A percentile compares a stretch with the other conserved stretches of the same genome.
These are phyloP conservation scores for Phataginus tricuspis DNA, from an alignment of 2,797 vertebrate genomes.

Conservation along the genomic window DNA sequence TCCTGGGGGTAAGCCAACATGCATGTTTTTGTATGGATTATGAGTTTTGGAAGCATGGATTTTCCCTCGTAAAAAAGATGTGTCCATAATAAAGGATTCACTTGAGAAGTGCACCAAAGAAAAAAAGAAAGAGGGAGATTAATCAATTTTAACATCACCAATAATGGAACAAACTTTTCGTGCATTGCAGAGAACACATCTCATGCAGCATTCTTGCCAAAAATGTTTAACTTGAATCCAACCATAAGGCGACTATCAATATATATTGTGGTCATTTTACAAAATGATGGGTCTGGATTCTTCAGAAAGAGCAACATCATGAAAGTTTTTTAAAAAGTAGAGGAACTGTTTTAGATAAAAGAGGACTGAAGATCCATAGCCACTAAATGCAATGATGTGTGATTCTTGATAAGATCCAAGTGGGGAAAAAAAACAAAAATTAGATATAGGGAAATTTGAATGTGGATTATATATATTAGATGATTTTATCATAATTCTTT, in stretches of 20 bases:
- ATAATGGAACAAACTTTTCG: neutral
- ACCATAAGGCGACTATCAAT: neutral
- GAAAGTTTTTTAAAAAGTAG: neutral
- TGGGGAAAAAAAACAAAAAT: neutral
- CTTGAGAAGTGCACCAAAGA: neutral
- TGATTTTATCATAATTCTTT: neutral
- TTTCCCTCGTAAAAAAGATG: neutral
- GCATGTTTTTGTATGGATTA: neutral
- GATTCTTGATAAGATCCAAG: neutral
- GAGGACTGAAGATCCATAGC: neutral
- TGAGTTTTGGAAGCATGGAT: neutral
- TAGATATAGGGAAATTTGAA: neutral
- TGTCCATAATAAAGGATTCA: conserved; percentile 49
- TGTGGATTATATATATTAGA: neutral
- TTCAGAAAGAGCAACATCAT: conserved; percentile 7
- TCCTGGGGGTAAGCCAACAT: neutral
- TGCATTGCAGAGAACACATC: neutral
- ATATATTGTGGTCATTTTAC: neutral
- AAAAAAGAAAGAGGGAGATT: neutral
- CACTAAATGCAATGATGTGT: neutral
- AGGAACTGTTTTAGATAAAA: neutral
- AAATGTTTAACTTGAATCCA: conserved; percentile 30
- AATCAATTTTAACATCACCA: neutral
- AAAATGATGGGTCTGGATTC: neutral
- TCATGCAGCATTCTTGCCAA: neutral